These are phyloP conservation scores for Xylocampa areola DNA, from an alignment of 2,888 invertebrate species.

Conservation along the genomic window DNA sequence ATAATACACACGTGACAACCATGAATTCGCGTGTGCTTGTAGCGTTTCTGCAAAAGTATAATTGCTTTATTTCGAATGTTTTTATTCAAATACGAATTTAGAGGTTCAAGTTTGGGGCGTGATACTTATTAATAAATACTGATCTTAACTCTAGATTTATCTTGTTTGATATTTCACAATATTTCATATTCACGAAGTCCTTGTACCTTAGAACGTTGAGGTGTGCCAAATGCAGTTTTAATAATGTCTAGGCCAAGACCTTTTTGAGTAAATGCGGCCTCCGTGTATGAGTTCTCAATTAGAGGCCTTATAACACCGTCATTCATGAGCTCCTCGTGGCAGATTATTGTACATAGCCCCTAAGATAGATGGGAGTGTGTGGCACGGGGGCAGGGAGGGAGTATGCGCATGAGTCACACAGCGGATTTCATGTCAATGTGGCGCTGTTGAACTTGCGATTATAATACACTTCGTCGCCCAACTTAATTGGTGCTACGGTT, in stretches of 20 bases:
- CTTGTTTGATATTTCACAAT: constrained; percentile 36
- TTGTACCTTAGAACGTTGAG: constrained; percentile 48
- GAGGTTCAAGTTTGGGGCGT: constrained; percentile 25
- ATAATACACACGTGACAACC: constrained; percentile 38
- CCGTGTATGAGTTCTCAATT: constrained; percentile 28
- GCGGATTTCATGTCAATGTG: constrained; percentile 59
- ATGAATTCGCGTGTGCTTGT: constrained; percentile 26
- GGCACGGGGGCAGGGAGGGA: constrained; percentile 18
- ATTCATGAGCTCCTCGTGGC: constrained; percentile 50
- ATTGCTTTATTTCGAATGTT: constrained; percentile 27
- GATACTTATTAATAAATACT: constrained; percentile 15
- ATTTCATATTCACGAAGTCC: constrained; percentile 38
- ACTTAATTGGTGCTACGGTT: constrained; percentile 79
- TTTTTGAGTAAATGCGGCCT: constrained; percentile 36
- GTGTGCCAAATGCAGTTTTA: constrained; percentile 47
- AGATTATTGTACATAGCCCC: constrained; percentile 57
- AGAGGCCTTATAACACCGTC: constrained; percentile 31
- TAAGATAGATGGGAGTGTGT: constrained; percentile 45
- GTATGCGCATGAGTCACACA: constrained; percentile 51
- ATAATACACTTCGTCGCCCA: constrained; percentile 73
- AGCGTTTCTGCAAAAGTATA: constrained; percentile 33
- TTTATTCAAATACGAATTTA: constrained; percentile 13
- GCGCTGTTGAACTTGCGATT: constrained; percentile 72
- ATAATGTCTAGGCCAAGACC: constrained; percentile 54
- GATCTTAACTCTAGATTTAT: constrained; percentile 28